phyloP scores from a whole-genome alignment of 2,797 vertebrate species.

The Sebastes dallii region DNA sequence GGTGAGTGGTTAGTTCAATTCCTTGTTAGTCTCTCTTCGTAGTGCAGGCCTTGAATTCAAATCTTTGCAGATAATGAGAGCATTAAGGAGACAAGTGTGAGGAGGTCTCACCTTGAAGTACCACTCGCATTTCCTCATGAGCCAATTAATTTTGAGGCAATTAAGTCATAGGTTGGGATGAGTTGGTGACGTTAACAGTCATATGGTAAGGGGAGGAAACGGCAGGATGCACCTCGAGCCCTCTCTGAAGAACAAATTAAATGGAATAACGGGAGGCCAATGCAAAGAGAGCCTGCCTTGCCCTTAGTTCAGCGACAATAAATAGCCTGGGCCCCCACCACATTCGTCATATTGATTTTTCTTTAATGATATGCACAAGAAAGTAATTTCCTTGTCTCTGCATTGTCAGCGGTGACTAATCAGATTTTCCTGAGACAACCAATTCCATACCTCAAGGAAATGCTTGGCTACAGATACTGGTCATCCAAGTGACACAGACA shows the following conservation, averaged over 20 bases:
- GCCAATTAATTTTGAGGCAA: slow-evolving; percentile 72
- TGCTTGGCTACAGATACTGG: slow-evolving; percentile 81
- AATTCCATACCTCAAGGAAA: slow-evolving; percentile 84
- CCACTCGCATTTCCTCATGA: slow-evolving; percentile 56
- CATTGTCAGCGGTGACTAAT: slow-evolving; percentile 89
- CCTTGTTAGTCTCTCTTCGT: background rate
- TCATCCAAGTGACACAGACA: slow-evolving; percentile 74
- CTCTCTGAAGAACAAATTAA: slow-evolving; percentile 70
- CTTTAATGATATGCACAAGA: slow-evolving; percentile 90
- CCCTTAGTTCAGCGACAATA: slow-evolving; percentile 80
- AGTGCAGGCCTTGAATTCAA: slow-evolving; percentile 52
- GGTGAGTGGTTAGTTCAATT: slow-evolving; percentile 19
- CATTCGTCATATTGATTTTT: slow-evolving; percentile 89
- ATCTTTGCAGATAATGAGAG: slow-evolving; percentile 67
- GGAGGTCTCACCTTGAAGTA: slow-evolving; percentile 70
- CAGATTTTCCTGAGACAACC: slow-evolving; percentile 78
- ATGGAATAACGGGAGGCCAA: slow-evolving; percentile 65
- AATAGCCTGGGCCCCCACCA: slow-evolving; percentile 79
- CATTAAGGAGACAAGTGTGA: slow-evolving; percentile 64
- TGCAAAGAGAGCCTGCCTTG: slow-evolving; percentile 55
- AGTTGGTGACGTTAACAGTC: slow-evolving; percentile 20
- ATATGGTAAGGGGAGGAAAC: background rate
- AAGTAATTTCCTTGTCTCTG: slow-evolving; percentile 89
- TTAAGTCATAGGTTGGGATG: slow-evolving; percentile 61
- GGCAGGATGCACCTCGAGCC: slow-evolving; percentile 14